Percentiles rank a stretch among this genome's conserved stretches.
Conservation (phyloP, 2,888 invertebrate species). For the Macrosoma leucophasiata region DNA sequence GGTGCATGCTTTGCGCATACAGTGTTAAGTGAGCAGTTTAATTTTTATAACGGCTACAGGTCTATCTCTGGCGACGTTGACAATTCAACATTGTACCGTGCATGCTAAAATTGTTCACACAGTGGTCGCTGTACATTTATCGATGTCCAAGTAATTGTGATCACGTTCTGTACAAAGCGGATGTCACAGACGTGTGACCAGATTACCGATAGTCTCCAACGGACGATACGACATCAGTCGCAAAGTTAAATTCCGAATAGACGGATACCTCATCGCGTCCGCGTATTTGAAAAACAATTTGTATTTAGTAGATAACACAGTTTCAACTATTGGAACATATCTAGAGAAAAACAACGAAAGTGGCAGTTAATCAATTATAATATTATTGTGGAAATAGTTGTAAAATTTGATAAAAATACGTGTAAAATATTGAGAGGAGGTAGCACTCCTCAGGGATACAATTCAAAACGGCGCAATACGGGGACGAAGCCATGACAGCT, state of each 20-base stretch:
- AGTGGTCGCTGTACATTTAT: constrained; percentile 39
- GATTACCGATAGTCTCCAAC: constrained; percentile 48
- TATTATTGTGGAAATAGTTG: no score
- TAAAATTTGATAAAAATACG: no score
- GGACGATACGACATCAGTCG: constrained; percentile 47
- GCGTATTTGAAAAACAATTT: no score
- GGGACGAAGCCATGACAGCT: constrained; percentile 69
- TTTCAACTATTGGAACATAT: no score
- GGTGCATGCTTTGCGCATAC: constrained; percentile 38
- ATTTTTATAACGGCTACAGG: constrained; percentile 58
- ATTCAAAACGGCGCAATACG: constrained; percentile 71
- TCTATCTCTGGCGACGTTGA: constrained; percentile 49
- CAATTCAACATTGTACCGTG: constrained; percentile 36
- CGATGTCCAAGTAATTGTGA: constrained; percentile 41
- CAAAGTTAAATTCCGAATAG: constrained; percentile 43
- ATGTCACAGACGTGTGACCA: constrained; percentile 60
- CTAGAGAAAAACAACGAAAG: no score
- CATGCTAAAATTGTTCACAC: constrained; percentile 47
- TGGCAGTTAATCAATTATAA: no score
- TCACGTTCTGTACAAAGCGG: constrained; percentile 62
- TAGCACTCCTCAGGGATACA: no score
- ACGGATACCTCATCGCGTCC: constrained; percentile 42
- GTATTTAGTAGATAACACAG: no score
- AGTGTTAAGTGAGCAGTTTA: constrained; percentile 38
- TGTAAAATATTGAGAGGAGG: no score